phyloP scores from a whole-genome alignment of 1,140 invertebrate species.

The Drosophila ogumai region DNA sequence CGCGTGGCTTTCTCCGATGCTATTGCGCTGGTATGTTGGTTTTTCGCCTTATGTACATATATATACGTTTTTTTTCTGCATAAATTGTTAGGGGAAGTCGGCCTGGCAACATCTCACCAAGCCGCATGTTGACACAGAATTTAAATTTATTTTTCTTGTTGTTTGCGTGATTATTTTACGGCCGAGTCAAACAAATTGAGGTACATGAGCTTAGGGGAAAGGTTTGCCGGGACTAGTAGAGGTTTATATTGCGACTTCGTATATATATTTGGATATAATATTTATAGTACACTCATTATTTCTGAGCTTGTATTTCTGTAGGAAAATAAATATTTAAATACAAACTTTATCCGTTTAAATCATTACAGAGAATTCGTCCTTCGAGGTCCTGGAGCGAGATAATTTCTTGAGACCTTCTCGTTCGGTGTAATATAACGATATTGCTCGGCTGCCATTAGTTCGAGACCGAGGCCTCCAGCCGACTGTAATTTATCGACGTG shows the following conservation, averaged over 20 bases:
- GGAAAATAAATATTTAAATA: background rate
- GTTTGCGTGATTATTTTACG: slow-evolving; percentile 52
- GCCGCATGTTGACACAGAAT: slow-evolving; percentile 76
- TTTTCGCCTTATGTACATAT: slow-evolving; percentile 12
- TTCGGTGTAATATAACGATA: slow-evolving; percentile 26
- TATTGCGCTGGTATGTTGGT: slow-evolving; percentile 18
- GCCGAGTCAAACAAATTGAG: slow-evolving; percentile 12
- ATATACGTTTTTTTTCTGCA: slow-evolving; percentile 43
- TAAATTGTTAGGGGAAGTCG: slow-evolving; percentile 53
- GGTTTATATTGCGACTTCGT: background rate
- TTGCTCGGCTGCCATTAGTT: slow-evolving; percentile 59
- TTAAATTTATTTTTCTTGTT: slow-evolving; percentile 78
- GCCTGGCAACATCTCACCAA: slow-evolving; percentile 46
- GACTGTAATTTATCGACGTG: slow-evolving; percentile 74
- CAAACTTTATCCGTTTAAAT: background rate
- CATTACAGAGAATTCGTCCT: background rate
- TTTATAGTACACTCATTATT: background rate
- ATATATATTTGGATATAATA: too few relatives aligned
- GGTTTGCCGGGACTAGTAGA: background rate
- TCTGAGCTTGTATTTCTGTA: background rate
- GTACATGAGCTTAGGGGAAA: slow-evolving; percentile 23
- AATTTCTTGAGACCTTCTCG: slow-evolving; percentile 19
- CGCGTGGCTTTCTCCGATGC: slow-evolving; percentile 10
- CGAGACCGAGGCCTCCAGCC: slow-evolving; percentile 44
- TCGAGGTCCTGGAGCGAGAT: background rate